Evolutionary conservation across 2,113 vertebrate species (phyloP), one percentile per base, ranked within the genome.

Genomic region (Rhabdomys dilectus): DNA sequence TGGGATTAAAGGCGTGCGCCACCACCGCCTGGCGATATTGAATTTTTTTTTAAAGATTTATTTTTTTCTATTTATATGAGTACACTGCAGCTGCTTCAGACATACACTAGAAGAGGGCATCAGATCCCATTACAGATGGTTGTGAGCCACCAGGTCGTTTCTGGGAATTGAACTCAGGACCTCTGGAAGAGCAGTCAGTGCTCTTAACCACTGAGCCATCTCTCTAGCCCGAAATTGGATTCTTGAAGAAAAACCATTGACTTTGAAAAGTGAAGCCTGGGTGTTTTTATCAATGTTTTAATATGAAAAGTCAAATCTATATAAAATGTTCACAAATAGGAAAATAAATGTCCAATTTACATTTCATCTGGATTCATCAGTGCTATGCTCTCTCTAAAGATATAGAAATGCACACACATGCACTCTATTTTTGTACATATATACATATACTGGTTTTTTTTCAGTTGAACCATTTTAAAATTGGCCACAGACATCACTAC

Each of bases 241-340:
- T 84, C 51, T 31, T 66, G 4, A 4, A 86, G 51, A 78, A 88
- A 96, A 92, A 36, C 2, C 5, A 81, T 34, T 56, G 62, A 21
- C 86, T 95, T 91, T 56, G 5, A 96, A 81, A 51, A 70, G 36
- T 73, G 11, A 77, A 88, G 76, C 68, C 60, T 88, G 7, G 36
- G 60, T 87, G 75, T 66, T 80, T 80, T 87, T 7, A 13, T 62
- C 42, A 64, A 89, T 21, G 64, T 89, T 93, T 96, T 68, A 97
- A 91, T 92, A 89, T 60, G 31, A 96, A 96, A 58, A 92, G 51
- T 96, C 64, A 91, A 91, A 90, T 72, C 29, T 42, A 70, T 77
- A 91, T 81, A 84, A 93, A 88, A 77, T 91, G 29, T 82, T 26
- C 81, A 89, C 75, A 29, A 81, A 60, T 51, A 85, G 45, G 88